phyloP scores from a whole-genome alignment of 2,888 invertebrate species.

The Pinctada fucata region DNA sequence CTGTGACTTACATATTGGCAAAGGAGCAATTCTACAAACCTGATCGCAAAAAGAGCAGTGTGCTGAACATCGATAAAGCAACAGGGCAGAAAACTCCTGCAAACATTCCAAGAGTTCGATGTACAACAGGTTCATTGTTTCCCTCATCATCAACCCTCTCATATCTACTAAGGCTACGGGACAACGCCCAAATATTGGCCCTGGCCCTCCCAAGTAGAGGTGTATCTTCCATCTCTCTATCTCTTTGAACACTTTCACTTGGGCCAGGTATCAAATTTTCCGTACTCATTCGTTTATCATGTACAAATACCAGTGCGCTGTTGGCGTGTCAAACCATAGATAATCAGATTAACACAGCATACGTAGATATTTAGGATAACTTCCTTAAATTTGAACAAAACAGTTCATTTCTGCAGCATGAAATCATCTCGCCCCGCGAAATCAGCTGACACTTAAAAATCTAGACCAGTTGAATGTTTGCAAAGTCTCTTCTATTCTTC shows the following conservation, averaged over 20 bases:
- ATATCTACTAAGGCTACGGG: constrained; percentile 22
- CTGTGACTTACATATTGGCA: no score
- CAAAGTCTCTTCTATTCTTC: no score
- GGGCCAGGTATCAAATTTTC: no score
- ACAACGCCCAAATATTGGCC: constrained; percentile 19
- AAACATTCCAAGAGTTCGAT: constrained; percentile 86
- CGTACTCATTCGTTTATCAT: no score
- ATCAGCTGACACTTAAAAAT: no score
- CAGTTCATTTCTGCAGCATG: no score
- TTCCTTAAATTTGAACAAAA: no score
- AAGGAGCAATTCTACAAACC: constrained; percentile 45
- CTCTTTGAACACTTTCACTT: background rate
- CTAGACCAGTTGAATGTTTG: no score
- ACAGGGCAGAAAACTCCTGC: constrained; percentile 99
- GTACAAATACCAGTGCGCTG: no score
- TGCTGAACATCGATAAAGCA: constrained; percentile 98
- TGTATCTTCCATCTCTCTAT: background rate
- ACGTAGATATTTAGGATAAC: no score
- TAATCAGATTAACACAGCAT: background rate
- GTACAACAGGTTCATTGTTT: background rate
- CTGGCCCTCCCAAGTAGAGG: background rate
- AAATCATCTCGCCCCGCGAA: no score
- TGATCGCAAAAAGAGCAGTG: constrained; percentile 93
- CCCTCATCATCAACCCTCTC: constrained; percentile 16
- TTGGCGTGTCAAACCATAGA: background rate